Evolutionary conservation across 2,888 invertebrate species (phyloP), one percentile per base, ranked within the genome.

Genomic region (Baronia brevicornis): DNA sequence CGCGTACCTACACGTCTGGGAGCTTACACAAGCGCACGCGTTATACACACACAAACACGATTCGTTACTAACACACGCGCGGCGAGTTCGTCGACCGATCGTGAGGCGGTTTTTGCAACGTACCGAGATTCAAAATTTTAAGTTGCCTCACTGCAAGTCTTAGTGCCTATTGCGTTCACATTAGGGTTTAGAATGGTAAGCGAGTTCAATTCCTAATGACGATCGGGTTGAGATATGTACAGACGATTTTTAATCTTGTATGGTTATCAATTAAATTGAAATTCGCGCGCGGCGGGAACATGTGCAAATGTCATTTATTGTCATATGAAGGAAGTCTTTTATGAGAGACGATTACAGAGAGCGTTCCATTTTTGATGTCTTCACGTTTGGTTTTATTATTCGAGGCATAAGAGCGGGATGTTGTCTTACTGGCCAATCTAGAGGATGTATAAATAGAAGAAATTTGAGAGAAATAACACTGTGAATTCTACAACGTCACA

Each of bases 81-180:
- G 14, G 2, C 21, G 11, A 46, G 67, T 60, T 65, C 64, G 51
- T 43, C 53, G 67, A 63, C 68, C 63, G 59, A 41, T 32, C 41
- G 39, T 34, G 46, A 33, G 37, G 40, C 49, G 44, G 48, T 61
- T 63, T 67, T 64, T 63, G 63, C 62, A 57, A 55, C 42, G 43
- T 50, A 46, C 49, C 33, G 49, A 51, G 49, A 54, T 58, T 56
- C 56, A 39, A 52, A 49, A 44, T 44, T 44, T 32, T 30, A 33
- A 30, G 36, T 44, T 39, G 28, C 28, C 36, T 31, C 21, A 28
- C 23, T 32, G 20, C 18, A 25, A 34, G 22, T 32, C 18, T 13
- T 33, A 20, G 20, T 13, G 17, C 21, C 31, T 33, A 33, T 22
- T 13, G 3, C 5, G 1, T 26, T n/a, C 12, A 11, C 6, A 4